phyloP scores from a whole-genome alignment of 2,888 invertebrate genomes.

The Nipponacmea schrenckii region DNA sequence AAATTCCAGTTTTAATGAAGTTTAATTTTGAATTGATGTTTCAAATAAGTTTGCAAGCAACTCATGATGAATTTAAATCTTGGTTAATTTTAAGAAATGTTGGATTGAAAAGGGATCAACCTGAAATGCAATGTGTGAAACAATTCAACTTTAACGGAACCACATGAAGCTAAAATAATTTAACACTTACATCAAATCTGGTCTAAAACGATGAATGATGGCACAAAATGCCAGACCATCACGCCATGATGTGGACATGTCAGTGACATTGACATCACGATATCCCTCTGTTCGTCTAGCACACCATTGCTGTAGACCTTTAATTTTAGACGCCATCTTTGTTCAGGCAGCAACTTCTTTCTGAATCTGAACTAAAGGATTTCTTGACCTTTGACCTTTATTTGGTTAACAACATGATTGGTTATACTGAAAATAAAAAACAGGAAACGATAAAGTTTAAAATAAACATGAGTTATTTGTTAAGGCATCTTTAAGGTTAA shows the following conservation, averaged over 20 bases:
- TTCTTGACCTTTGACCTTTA: slow-evolving; percentile 1
- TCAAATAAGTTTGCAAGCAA: too few relatives aligned
- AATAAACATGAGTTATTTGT: neutral
- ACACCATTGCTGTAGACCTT: slow-evolving; percentile 93
- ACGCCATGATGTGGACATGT: slow-evolving; percentile 96
- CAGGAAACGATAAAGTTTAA: slow-evolving; percentile 1
- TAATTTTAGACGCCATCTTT: slow-evolving; percentile 72
- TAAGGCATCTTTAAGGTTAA: slow-evolving; percentile 1
- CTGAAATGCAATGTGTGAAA: too few relatives aligned
- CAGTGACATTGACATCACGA: slow-evolving; percentile 87
- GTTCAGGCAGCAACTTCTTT: slow-evolving; percentile 14
- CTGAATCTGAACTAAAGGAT: neutral
- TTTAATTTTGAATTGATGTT: too few relatives aligned
- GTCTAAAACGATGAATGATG: slow-evolving; percentile 93
- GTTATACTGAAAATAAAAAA: neutral
- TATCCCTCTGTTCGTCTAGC: slow-evolving; percentile 89
- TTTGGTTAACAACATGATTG: slow-evolving; percentile 2
- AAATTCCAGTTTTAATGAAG: too few relatives aligned
- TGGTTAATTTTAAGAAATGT: too few relatives aligned
- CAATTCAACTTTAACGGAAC: too few relatives aligned
- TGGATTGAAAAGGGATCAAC: too few relatives aligned
- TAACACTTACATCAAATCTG: slow-evolving; percentile 89
- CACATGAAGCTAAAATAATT: too few relatives aligned
- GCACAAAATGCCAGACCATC: slow-evolving; percentile 96
- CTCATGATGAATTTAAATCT: too few relatives aligned